These are phyloP conservation scores for Antechinus stuartii DNA, from an alignment of 2,113 vertebrate species.

Conservation along the genomic window DNA sequence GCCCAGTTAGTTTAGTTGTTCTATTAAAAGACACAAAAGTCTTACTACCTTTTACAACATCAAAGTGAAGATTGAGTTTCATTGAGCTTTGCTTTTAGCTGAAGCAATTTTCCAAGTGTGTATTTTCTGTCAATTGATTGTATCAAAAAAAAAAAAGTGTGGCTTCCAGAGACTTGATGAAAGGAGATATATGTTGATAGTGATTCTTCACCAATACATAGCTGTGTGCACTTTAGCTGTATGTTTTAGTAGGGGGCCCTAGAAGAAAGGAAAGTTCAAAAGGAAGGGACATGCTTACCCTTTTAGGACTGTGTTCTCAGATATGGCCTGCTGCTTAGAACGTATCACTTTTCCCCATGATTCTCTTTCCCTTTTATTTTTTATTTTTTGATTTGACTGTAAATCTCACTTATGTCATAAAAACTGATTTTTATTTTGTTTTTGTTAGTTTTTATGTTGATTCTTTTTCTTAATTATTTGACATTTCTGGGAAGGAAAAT, in stretches of 20 bases:
- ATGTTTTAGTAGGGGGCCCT: not conserved
- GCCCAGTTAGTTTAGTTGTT: constrained; percentile 4
- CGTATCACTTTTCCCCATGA: constrained; percentile 24
- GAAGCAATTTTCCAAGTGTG: constrained; percentile 29
- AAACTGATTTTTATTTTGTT: constrained; percentile 78
- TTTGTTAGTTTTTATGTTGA: constrained; percentile 81
- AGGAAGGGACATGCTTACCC: constrained; percentile 46
- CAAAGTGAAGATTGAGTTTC: constrained; percentile 32
- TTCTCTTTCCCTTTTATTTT: constrained; percentile 48
- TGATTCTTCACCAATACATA: constrained; percentile 26
- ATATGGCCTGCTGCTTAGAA: constrained; percentile 11
- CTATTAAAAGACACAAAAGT: constrained; percentile 10
- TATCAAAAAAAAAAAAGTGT: constrained; percentile 30
- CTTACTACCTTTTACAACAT: not conserved
- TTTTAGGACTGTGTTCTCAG: constrained; percentile 42
- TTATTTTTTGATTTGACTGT: constrained; percentile 70
- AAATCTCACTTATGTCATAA: constrained; percentile 77
- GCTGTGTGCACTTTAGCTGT: not conserved
- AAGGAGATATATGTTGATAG: not conserved
- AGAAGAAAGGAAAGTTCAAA: constrained; percentile 33
- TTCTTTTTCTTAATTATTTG: constrained; percentile 77
- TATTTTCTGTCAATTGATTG: constrained; percentile 32
- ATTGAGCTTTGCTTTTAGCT: constrained; percentile 12
- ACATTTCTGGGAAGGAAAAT: constrained; percentile 78
- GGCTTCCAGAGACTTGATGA: not conserved